A percentile compares a stretch with the other conserved stretches of the same genome.
Conservation (phyloP, 2,113 vertebrate species). For the Anhinga anhinga region DNA sequence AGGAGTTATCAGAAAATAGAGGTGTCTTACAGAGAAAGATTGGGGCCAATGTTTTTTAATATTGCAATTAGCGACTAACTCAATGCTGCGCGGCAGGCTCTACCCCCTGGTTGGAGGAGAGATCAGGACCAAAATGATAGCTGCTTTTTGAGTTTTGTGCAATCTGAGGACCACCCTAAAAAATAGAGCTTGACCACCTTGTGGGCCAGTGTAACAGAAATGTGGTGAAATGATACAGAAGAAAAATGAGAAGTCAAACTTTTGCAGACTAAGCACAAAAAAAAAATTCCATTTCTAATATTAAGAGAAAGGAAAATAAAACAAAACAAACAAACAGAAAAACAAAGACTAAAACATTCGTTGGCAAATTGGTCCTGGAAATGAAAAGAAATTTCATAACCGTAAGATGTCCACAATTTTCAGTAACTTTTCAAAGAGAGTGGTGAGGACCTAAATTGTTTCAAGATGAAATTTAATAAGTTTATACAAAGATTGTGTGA, state of each 20-base stretch:
- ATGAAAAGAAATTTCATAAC: background rate
- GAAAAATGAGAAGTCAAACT: background rate
- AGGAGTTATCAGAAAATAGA: background rate
- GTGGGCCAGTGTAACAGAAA: background rate
- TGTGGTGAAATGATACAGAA: background rate
- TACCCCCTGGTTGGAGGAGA: background rate
- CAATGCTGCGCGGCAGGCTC: background rate
- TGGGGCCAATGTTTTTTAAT: background rate
- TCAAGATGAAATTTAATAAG: background rate
- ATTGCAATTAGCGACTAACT: background rate
- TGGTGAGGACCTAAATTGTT: background rate
- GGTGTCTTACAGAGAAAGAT: background rate
- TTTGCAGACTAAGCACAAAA: background rate
- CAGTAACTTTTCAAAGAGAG: background rate
- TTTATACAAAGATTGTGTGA: background rate
- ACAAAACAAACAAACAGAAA: background rate
- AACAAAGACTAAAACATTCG: background rate
- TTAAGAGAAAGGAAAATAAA: background rate
- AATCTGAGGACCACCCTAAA: background rate
- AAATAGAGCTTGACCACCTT: background rate
- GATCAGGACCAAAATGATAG: background rate
- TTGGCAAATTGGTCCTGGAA: background rate
- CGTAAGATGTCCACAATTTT: background rate
- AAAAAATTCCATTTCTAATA: background rate
- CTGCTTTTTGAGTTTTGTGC: background rate